Percentiles rank a stretch among this genome's conserved stretches.
These are phyloP conservation scores for Gila robusta DNA, from an alignment of 2,797 vertebrate genomes.

Conservation along the genomic window DNA sequence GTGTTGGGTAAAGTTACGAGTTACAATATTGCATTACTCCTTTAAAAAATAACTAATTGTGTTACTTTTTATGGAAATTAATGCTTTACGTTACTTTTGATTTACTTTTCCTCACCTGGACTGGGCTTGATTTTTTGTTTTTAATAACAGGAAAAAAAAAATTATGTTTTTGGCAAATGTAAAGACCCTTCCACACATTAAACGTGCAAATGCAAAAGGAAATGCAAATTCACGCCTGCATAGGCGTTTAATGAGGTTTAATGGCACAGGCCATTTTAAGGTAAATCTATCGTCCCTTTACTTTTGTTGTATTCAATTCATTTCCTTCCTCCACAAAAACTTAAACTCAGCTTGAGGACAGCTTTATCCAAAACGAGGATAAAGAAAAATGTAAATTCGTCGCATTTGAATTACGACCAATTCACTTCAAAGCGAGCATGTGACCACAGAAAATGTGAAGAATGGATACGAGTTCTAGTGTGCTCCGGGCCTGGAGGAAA, in stretches of 20 bases:
- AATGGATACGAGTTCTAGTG: not conserved
- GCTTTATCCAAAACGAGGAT: constrained; percentile 55
- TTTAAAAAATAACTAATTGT: too few species aligned
- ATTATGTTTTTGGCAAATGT: not conserved
- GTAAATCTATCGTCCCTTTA: not conserved
- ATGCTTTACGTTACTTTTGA: not conserved
- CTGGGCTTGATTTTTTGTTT: not conserved
- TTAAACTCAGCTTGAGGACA: constrained; percentile 58
- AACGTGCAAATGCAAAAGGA: too few species aligned
- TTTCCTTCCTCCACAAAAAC: constrained; percentile 69
- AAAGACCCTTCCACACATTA: not conserved
- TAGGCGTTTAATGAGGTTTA: not conserved
- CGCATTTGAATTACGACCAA: constrained; percentile 45
- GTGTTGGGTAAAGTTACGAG: not conserved
- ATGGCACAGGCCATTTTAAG: not conserved
- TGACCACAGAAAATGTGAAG: constrained; percentile 9
- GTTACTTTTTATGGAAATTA: not conserved
- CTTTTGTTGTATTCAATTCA: constrained; percentile 61
- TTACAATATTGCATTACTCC: too few species aligned
- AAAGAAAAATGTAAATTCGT: constrained; percentile 2
- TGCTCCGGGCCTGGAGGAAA: not conserved
- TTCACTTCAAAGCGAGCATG: constrained; percentile 51
- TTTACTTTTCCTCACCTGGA: not conserved
- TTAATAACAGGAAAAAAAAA: not conserved
- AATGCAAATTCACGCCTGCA: too few species aligned